Base-by-base conservation (phyloP, 1,140 invertebrate species). In the Drosophila biarmipes region DNA sequence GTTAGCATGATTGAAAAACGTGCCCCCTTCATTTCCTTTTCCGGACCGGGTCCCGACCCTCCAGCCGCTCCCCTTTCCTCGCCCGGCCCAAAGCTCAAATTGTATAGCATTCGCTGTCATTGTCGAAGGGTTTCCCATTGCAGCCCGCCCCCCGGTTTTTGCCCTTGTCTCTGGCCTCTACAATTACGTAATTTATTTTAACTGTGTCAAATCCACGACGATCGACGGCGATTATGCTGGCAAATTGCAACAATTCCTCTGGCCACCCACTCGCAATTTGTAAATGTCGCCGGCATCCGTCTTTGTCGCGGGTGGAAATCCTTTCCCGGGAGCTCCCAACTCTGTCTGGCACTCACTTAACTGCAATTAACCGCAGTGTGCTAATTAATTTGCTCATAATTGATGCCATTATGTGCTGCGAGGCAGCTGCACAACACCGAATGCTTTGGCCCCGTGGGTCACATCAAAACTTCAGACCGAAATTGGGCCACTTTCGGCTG, bases 331-430 rank as follows among this genome's bases (percentile, higher is more conserved):
- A 17, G 15, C 29, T 31, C 29, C 7, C 29, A 31, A 40, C 38
- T 52, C 66, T 72, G 67, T 17, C 72, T 68, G 71, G 62, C 74
- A 71, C 76, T 77, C 81, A 77, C 76, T 86, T 86, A 68, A 66
- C 82, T 87, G 82, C 84, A 84, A 89, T 89, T 89, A 89, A 89
- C 84, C 84, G 73, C 84, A 84, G 68, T 73, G 84, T 89, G 84
- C 84, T 89, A 89, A 89, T 89, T 89, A 89, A 89, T 89, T 89
- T 89, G 79, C 84, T 89, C 84, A 89, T 89, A 89, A 89, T 89
- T 89, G 84, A 89, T 89, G 84, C 76, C 76, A 89, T 89, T 89
- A 89, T 89, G 79, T 84, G 84, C 73, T 79, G 64, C 56, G 75
- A 56, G 51, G 43, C 67, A 37, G 57, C 56, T 54, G 46, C 56